Conservation (phyloP, 2,797 vertebrate genomes). For the Macropodus opercularis region DNA sequence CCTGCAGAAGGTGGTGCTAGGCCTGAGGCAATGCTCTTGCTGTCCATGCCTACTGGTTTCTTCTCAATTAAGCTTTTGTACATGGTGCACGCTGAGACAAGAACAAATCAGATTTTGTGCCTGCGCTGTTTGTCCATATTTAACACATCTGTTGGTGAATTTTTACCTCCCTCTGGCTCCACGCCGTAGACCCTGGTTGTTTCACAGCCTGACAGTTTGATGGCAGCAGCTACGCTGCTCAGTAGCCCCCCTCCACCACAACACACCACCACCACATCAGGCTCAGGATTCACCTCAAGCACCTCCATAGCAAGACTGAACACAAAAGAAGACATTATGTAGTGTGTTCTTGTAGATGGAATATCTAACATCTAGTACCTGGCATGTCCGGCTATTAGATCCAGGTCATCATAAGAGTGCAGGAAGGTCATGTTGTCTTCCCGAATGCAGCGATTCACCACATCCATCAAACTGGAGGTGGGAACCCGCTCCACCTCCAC, state of each 20-base stretch:
- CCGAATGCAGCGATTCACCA: slow-evolving; percentile 78
- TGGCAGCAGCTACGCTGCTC: slow-evolving; percentile 78
- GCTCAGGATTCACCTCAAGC: slow-evolving; percentile 74
- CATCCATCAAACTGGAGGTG: slow-evolving; percentile 68
- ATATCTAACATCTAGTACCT: too few relatives aligned
- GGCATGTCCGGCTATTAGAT: slow-evolving; percentile 83
- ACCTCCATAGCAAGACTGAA: slow-evolving; percentile 80
- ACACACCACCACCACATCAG: slow-evolving; percentile 83
- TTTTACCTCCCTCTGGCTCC: slow-evolving; percentile 82
- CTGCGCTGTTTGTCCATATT: not conserved
- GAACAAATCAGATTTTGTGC: not conserved
- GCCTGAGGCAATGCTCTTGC: slow-evolving; percentile 81
- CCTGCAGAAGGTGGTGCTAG: slow-evolving; percentile 84
- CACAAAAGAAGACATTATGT: not conserved
- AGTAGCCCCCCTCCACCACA: slow-evolving; percentile 84
- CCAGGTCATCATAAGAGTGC: slow-evolving; percentile 81
- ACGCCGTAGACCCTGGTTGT: slow-evolving; percentile 82
- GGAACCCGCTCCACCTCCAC: slow-evolving; percentile 80
- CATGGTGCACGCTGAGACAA: slow-evolving; percentile 82
- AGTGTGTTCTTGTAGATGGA: not conserved
- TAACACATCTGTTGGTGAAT: fast-evolving
- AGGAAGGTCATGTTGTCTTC: slow-evolving; percentile 81
- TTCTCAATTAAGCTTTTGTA: slow-evolving; percentile 82
- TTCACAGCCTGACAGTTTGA: slow-evolving; percentile 79
- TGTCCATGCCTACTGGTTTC: slow-evolving; percentile 80